A percentile compares a stretch with the other conserved stretches of the same genome.
Conservation (phyloP, 2,113 vertebrate genomes). For the Podarcis cretensis region DNA sequence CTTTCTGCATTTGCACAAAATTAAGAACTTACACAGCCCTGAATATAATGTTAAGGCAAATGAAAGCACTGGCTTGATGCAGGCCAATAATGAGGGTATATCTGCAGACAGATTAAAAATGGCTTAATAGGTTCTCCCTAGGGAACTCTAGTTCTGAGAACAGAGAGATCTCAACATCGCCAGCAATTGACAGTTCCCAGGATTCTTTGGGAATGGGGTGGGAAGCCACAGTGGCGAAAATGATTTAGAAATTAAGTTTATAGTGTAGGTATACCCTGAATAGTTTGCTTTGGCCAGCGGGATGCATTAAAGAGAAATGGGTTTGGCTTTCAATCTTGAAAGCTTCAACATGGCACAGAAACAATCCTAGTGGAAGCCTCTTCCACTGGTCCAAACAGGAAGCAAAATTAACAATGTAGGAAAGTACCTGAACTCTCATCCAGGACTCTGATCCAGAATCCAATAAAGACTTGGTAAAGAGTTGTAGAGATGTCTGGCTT, state of each 20-base stretch:
- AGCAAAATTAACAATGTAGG: background rate
- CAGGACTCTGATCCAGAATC: background rate
- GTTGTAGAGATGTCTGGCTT: constrained; percentile 16
- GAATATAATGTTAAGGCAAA: background rate
- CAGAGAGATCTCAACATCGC: background rate
- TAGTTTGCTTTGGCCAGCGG: background rate
- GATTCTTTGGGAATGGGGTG: background rate
- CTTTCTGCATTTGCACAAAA: background rate
- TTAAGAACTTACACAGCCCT: background rate
- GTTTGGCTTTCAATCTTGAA: background rate
- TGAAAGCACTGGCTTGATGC: background rate
- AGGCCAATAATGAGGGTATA: background rate
- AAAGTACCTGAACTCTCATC: background rate
- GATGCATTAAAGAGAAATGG: background rate
- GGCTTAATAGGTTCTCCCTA: background rate
- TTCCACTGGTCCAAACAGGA: background rate
- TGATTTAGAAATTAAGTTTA: background rate
- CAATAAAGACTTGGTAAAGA: background rate
- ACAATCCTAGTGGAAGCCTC: background rate
- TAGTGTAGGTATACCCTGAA: background rate
- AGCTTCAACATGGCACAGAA: background rate
- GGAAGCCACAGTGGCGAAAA: background rate
- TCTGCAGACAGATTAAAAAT: background rate
- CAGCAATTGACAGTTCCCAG: background rate
- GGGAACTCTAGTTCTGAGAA: background rate